phyloP scores from a whole-genome alignment of 2,888 invertebrate species.

The Ophion costatus region DNA sequence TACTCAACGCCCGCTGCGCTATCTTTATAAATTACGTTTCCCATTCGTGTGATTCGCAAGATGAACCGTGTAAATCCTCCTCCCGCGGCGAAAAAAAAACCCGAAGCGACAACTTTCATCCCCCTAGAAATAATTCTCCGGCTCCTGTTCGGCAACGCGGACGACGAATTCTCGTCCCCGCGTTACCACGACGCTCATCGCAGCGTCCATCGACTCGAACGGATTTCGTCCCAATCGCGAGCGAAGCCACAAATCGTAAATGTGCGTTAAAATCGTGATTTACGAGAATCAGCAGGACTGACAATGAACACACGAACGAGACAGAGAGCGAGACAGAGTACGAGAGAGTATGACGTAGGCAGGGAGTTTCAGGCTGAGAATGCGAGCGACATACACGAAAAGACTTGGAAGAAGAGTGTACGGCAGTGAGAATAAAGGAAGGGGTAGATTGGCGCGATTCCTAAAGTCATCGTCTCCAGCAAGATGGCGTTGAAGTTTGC shows the following conservation, averaged over 20 bases:
- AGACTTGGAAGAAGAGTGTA: not conserved
- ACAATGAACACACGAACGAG: constrained; percentile 16
- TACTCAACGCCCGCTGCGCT: not conserved
- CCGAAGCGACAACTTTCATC: not conserved
- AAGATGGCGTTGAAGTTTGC: not conserved
- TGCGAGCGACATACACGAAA: not conserved
- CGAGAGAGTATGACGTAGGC: not conserved
- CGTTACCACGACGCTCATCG: too few relatives aligned
- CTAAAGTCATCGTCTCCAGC: not conserved
- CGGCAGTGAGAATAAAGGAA: not conserved
- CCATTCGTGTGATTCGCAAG: not conserved
- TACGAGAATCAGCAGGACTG: not conserved
- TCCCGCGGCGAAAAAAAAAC: not conserved
- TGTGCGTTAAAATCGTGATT: not conserved
- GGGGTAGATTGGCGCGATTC: not conserved
- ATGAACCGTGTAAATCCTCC: not conserved
- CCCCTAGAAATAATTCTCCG: not conserved
- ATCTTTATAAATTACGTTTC: not conserved
- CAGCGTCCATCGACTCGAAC: not conserved
- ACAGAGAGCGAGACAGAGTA: not conserved
- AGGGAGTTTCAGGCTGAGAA: not conserved
- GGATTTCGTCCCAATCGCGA: not conserved
- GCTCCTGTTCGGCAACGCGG: too few relatives aligned
- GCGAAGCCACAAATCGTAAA: not conserved
- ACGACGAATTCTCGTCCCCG: too few relatives aligned